phyloP scores from a whole-genome alignment of 2,113 vertebrate species.

The Arizona elegans region DNA sequence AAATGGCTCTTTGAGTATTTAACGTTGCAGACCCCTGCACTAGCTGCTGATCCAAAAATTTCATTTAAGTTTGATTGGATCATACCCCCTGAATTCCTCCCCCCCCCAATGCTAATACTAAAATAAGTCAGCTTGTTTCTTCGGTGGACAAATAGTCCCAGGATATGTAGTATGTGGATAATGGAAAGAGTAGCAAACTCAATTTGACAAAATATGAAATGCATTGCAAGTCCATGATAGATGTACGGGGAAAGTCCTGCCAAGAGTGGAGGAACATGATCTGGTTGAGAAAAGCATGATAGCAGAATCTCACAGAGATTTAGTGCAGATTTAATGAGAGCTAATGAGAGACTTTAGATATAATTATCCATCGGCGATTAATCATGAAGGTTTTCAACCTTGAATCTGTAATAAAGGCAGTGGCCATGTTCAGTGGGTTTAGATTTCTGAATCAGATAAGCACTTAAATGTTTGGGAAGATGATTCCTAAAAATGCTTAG shows the following conservation, averaged over 20 bases:
- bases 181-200: constrained; percentile 37
- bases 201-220: constrained; percentile 26
- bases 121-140: constrained; percentile 45
- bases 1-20: too few relatives aligned
- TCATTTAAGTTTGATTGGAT: background rate
- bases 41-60: background rate
- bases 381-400: background rate
- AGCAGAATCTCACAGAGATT: constrained; percentile 33
- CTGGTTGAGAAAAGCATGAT: constrained; percentile 37
- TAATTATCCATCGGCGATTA: constrained; percentile 18
- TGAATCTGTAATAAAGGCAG: constrained; percentile 13
- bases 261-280: constrained; percentile 45
- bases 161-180: constrained; percentile 17
- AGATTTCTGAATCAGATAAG: constrained; percentile 16
- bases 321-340: constrained; percentile 7
- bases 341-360: constrained; percentile 8
- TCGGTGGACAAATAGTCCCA: constrained; percentile 37
- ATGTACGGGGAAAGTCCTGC: constrained; percentile 36
- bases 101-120: constrained; percentile 32
- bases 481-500: background rate
- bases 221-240: constrained; percentile 29
- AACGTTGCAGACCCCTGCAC: too few relatives aligned
- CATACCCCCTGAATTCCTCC: background rate
- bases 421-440: background rate
- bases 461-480: background rate